Evolutionary conservation across 2,888 invertebrate species (phyloP).

Genomic region (Noctua pronuba): DNA sequence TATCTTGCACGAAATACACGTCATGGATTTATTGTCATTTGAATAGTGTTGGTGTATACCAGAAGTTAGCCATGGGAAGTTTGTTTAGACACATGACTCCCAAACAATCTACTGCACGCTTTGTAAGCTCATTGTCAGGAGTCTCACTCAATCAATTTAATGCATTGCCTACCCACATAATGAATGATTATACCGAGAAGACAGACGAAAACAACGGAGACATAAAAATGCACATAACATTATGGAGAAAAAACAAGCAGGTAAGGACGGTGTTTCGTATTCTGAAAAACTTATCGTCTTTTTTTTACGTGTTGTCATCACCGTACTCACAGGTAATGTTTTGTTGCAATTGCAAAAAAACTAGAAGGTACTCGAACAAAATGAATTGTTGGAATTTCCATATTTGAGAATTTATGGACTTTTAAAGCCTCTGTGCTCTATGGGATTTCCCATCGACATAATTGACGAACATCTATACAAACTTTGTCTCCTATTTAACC

Average conservation of each 20-base stretch:
- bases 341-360: background rate
- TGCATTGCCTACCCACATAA: background rate
- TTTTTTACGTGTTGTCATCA: background rate
- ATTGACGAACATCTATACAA: background rate
- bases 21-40: too few relatives aligned
- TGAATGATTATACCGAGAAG: conserved; percentile 23
- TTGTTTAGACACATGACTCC: too few relatives aligned
- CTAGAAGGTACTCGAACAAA: background rate
- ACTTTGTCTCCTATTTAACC: background rate
- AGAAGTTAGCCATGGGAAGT: too few relatives aligned
- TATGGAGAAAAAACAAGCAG: conserved; percentile 28
- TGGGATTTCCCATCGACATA: background rate
- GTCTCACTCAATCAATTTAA: background rate
- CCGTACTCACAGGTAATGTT: background rate
- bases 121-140: background rate
- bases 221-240: conserved; percentile 53
- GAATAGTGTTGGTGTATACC: too few relatives aligned
- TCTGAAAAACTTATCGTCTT: background rate
- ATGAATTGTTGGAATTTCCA: background rate
- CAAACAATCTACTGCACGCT: too few relatives aligned
- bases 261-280: conserved; percentile 16
- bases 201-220: conserved; percentile 41
- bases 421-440: too few relatives aligned
- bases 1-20: too few relatives aligned
- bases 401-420: background rate